phyloP scores from a whole-genome alignment of 1,140 invertebrate genomes.

The Drosophila punjabiensis region DNA sequence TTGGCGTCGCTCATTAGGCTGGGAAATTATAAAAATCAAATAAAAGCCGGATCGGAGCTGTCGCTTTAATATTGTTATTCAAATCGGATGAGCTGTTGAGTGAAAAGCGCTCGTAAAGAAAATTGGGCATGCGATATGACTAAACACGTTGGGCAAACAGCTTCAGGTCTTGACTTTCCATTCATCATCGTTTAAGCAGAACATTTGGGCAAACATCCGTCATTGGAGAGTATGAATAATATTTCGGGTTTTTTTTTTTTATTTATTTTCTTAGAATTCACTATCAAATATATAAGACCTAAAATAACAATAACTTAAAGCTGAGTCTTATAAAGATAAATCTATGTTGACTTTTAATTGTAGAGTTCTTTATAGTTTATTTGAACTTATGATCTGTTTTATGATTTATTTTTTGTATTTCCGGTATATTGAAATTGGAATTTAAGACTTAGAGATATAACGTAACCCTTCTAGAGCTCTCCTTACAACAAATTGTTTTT shows the following conservation, averaged over 20 bases:
- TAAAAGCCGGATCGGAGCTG: conserved; percentile 23
- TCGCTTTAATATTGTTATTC: conserved; percentile 59
- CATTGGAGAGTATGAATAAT: conserved; percentile 68
- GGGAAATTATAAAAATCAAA: conserved; percentile 61
- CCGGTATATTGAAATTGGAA: too few species aligned
- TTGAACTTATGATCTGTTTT: background rate
- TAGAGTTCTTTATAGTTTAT: background rate
- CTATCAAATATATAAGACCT: too few species aligned
- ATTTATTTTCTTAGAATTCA: conserved; percentile 18
- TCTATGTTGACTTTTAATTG: background rate
- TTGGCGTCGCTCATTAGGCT: conserved; percentile 61
- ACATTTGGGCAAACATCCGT: conserved; percentile 66
- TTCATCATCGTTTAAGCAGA: conserved; percentile 37
- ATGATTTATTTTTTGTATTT: background rate
- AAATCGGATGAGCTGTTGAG: conserved; percentile 48
- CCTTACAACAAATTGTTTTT: background rate
- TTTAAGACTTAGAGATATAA: too few species aligned
- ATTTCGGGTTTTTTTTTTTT: conserved; percentile 10
- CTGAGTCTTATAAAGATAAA: background rate
- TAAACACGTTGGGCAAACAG: conserved; percentile 51
- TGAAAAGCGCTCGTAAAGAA: conserved; percentile 56
- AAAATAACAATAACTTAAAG: background rate
- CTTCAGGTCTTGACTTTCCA: conserved; percentile 18
- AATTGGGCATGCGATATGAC: conserved; percentile 57
- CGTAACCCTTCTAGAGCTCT: background rate